A percentile compares a stretch with the other conserved stretches of the same genome.
These are phyloP conservation scores for Drosophila fuyamai DNA, from an alignment of 1,140 invertebrate species.

Conservation along the genomic window DNA sequence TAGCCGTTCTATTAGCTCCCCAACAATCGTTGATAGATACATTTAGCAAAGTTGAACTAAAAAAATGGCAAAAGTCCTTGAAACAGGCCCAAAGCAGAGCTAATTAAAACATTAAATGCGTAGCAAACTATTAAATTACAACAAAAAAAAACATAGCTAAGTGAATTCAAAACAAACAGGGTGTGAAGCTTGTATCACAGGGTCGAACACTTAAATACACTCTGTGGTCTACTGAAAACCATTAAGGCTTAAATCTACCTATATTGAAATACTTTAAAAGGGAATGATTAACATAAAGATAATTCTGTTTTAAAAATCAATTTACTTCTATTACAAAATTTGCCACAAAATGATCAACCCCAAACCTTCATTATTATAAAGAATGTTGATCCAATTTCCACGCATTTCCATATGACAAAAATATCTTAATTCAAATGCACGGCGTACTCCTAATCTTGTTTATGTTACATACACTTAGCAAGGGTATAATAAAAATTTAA, in stretches of 20 bases:
- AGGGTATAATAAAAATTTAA: conserved; percentile 44
- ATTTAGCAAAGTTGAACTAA: conserved; percentile 11
- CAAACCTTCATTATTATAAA: background rate
- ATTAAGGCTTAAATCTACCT: too few relatives aligned
- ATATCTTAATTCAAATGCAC: conserved; percentile 17
- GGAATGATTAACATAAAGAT: background rate
- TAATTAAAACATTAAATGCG: conserved; percentile 83
- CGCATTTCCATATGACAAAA: conserved; percentile 2
- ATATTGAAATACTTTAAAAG: background rate
- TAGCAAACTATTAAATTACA: conserved; percentile 46
- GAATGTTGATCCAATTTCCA: conserved; percentile 14
- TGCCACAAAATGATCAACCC: too few relatives aligned
- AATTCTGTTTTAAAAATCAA: too few relatives aligned
- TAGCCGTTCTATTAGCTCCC: conserved; percentile 59
- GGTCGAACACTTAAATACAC: conserved; percentile 12
- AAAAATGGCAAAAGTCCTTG: conserved; percentile 61
- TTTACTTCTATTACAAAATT: background rate
- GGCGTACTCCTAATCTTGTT: conserved; percentile 29
- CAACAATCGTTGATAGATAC: conserved; percentile 44
- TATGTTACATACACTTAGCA: conserved; percentile 42
- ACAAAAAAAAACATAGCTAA: conserved; percentile 19
- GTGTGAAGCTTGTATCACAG: background rate
- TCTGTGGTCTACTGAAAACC: background rate
- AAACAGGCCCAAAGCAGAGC: conserved; percentile 47
- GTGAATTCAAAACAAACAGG: conserved; percentile 28